A percentile compares a stretch with the other conserved stretches of the same genome.
Evolutionary conservation across 2,888 invertebrate genomes (phyloP).

Genomic region (Leucophenga maculata): DNA sequence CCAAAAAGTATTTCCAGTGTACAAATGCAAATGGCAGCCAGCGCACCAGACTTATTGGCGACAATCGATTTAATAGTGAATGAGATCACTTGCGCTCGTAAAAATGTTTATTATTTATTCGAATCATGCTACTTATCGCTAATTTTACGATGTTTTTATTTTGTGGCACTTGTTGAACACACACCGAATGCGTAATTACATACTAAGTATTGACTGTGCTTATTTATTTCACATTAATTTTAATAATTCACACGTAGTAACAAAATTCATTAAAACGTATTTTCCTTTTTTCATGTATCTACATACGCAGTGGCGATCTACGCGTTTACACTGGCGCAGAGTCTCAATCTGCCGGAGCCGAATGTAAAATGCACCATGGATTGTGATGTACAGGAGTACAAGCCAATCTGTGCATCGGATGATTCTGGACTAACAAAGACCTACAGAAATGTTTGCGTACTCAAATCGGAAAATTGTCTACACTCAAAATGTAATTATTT

Average conservation of each 20-base stretch:
- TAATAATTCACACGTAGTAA: slow-evolving; percentile 36
- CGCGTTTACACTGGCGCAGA: slow-evolving; percentile 61
- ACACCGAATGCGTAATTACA: slow-evolving; percentile 15
- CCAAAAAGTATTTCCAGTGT: no score
- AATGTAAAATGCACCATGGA: slow-evolving; percentile 69
- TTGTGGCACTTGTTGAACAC: slow-evolving; percentile 26
- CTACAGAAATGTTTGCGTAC: slow-evolving; percentile 69
- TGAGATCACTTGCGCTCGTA: slow-evolving; percentile 16
- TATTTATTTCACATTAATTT: slow-evolving; percentile 23
- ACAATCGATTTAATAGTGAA: slow-evolving; percentile 31
- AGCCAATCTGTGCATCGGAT: slow-evolving; percentile 68
- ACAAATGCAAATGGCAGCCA: background rate
- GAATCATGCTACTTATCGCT: slow-evolving; percentile 18
- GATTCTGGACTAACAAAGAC: slow-evolving; percentile 70
- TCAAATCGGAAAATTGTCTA: slow-evolving; percentile 71
- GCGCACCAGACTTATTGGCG: slow-evolving; percentile 47
- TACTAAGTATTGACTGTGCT: background rate
- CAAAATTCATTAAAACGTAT: background rate
- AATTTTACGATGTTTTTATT: slow-evolving; percentile 13
- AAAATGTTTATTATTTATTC: slow-evolving; percentile 20
- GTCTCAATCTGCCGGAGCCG: slow-evolving; percentile 65
- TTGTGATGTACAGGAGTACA: slow-evolving; percentile 64
- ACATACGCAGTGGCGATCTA: slow-evolving; percentile 62
- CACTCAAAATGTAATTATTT: slow-evolving; percentile 34
- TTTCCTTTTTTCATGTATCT: slow-evolving; percentile 29